Base-by-base conservation (phyloP, 2,888 invertebrate genomes). In the Tipula helvola region DNA sequence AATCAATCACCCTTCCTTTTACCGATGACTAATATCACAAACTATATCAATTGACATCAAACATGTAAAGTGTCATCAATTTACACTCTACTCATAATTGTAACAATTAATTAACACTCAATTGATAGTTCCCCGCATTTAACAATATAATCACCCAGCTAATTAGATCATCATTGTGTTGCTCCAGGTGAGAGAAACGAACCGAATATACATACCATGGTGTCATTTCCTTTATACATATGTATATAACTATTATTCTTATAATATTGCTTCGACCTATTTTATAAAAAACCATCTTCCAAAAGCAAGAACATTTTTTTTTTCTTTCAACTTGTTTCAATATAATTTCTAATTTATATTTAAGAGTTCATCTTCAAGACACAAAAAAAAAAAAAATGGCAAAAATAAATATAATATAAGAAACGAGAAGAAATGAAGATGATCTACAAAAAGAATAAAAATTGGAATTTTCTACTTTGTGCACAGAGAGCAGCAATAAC, bases 341-440 rank as follows among this genome's bases (percentile, higher is more conserved):
- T 71, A 71, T 71, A 71, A 71, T 71, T 71, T 71, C 71, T 71
- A 71, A 71, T 71, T 71, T 71, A 71, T 71, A 71, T 71, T 71
- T 71, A 71, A 71, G 71, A 71, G 71, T 71, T 71, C 71, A 71
- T 71, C 71, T 71, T 71, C 28, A 71, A 71, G 71, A 71, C 71
- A 71, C 28, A 71, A 71, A 71, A 71, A 10, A 44, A 5, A 44
- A 44, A 71, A 71, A 71, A 71, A 71, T 84, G 84, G 41, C 41
- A 84, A 84, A 39, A 84, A 84, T 84, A 84, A 84, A 84, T 39
- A 36, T 84, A 36, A 84, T 36, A 39, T 84, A 84, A 39, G 41
- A 36, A 84, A 84, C 39, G 41, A 41, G 84, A 84, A 84, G 84
- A 84, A 84, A 84, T 84, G 84, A 84, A 84, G 84, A 84, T 41